These are phyloP conservation scores for Elephas maximus DNA, from an alignment of 2,113 vertebrate species.

Conservation along the genomic window DNA sequence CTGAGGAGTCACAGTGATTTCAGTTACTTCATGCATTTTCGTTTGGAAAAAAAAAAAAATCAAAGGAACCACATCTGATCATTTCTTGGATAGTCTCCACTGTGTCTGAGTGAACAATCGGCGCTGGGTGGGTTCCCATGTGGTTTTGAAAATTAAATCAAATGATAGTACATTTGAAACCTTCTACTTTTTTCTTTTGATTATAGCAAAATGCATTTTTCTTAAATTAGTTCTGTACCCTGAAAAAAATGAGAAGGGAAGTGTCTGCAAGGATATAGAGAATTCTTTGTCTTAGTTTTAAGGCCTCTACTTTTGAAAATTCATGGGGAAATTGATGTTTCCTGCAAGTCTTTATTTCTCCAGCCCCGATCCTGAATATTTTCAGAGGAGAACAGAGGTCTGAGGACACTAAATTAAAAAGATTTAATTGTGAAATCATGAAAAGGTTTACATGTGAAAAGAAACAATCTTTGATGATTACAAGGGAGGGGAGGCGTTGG, in stretches of 20 bases:
- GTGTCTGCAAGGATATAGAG: neutral
- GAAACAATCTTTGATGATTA: too few relatives aligned
- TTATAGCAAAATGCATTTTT: neutral
- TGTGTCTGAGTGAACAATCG: neutral
- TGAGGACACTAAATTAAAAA: neutral
- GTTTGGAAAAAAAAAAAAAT: neutral
- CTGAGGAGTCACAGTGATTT: neutral
- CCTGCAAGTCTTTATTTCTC: neutral
- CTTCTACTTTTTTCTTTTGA: neutral
- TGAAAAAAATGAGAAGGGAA: neutral
- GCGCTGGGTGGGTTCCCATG: too few relatives aligned
- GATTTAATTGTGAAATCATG: neutral
- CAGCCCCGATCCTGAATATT: too few relatives aligned
- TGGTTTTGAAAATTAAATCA: neutral
- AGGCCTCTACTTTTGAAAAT: neutral
- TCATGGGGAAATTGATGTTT: neutral
- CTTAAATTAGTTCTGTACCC: neutral
- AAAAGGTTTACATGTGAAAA: neutral
- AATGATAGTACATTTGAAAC: neutral
- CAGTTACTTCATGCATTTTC: neutral
- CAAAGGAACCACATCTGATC: neutral
- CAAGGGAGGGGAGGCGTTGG: too few relatives aligned
- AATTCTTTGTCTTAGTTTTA: neutral
- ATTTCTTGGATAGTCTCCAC: too few relatives aligned
- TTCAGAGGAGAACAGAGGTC: neutral